phyloP scores from a whole-genome alignment of 2,797 vertebrate genomes.

The Graptemys geographica region DNA sequence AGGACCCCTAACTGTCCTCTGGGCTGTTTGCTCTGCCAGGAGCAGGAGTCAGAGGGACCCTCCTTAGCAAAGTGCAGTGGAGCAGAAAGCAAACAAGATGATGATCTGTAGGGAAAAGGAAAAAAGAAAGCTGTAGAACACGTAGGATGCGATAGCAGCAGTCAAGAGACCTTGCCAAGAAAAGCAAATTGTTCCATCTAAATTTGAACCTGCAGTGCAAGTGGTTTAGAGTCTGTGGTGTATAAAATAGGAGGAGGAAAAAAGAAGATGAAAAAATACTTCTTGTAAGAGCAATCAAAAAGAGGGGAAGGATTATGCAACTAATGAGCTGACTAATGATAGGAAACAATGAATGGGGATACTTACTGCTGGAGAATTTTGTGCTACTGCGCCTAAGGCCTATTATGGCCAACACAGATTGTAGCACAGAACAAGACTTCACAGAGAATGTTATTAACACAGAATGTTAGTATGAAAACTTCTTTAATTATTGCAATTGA shows the following conservation, averaged over 20 bases:
- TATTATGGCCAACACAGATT: neutral
- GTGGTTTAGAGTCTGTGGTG: neutral
- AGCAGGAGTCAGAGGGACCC: neutral
- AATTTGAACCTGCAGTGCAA: neutral
- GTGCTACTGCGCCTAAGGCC: neutral
- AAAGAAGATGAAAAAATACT: neutral
- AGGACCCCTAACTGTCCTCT: neutral
- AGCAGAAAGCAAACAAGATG: conserved; percentile 26
- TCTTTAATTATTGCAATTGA: neutral
- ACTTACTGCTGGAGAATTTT: conserved; percentile 29
- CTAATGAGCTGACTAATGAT: neutral
- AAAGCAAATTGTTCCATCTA: neutral
- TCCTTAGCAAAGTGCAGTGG: neutral
- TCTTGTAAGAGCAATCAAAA: rapidly evolving
- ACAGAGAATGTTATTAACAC: conserved; percentile 8
- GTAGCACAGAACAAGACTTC: neutral
- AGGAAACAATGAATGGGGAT: neutral
- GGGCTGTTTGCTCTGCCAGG: conserved; percentile 34
- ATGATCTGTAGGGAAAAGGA: conserved; percentile 15
- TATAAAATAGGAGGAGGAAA: neutral
- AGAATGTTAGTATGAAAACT: neutral
- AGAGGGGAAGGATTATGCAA: neutral
- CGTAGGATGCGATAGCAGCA: conserved; percentile 1
- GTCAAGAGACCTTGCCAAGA: conserved; percentile 34
- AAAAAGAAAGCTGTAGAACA: conserved; percentile 27